phyloP scores from a whole-genome alignment of 1,140 invertebrate species.

The Aphaenogaster ashmeadi region DNA sequence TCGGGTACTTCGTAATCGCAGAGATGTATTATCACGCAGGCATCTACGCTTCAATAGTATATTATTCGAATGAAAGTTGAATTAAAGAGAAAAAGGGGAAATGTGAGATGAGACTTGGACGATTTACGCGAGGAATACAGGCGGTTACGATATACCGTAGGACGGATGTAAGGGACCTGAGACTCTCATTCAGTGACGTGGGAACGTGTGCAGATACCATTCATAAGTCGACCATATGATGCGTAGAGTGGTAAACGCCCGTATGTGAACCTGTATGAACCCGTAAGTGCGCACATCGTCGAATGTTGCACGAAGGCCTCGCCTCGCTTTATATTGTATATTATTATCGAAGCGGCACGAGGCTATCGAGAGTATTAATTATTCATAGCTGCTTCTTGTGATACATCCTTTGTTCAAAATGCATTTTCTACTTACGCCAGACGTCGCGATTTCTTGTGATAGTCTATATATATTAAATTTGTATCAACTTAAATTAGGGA shows the following conservation, averaged over 20 bases:
- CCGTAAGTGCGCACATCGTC: conserved; percentile 50
- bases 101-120: conserved; percentile 73
- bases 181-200: conserved; percentile 80
- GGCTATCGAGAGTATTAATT: conserved; percentile 48
- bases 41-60: conserved; percentile 3
- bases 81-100: conserved; percentile 36
- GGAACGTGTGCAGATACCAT: conserved; percentile 80
- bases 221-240: conserved; percentile 75
- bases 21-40: neutral
- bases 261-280: conserved; percentile 46
- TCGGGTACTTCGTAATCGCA: neutral
- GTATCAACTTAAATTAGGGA: neutral
- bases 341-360: conserved; percentile 53
- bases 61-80: conserved; percentile 32
- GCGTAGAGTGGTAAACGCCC: conserved; percentile 36
- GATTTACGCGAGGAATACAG: conserved; percentile 76
- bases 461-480: neutral
- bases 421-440: neutral
- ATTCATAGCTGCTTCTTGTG: conserved; percentile 32
- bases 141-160: conserved; percentile 67
- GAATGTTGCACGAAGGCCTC: conserved; percentile 30
- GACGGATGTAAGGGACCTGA: conserved; percentile 75
- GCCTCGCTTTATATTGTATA: conserved; percentile 31
- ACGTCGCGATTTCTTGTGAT: neutral
- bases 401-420: neutral